Conservation (phyloP, 2,113 vertebrate genomes). For the Panurus biarmicus region DNA sequence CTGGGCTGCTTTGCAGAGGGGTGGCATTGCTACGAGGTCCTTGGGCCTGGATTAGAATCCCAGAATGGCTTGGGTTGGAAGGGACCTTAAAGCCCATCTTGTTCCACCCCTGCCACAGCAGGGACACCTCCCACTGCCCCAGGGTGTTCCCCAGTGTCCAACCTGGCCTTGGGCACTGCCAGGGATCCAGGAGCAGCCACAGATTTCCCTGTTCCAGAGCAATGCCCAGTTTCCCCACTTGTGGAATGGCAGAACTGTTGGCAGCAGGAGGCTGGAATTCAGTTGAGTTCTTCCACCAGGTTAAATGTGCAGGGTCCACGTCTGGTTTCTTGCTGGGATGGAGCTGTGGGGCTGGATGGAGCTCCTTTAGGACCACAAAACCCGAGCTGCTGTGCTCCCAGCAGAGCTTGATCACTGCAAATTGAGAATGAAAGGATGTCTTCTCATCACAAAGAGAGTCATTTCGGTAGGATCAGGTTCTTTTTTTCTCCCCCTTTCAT, state of each 20-base stretch:
- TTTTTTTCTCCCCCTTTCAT: neutral
- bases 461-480: neutral
- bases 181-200: neutral
- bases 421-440: neutral
- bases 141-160: neutral
- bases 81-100: accelerated
- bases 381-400: neutral
- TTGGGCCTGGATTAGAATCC: neutral
- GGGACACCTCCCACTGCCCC: neutral
- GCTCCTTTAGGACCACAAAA: neutral
- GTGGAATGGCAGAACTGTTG: neutral
- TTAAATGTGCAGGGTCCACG: accelerated
- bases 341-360: neutral
- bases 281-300: accelerated
- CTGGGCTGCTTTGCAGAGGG: neutral
- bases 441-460: neutral
- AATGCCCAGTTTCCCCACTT: accelerated
- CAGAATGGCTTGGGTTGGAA: neutral
- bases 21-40: accelerated
- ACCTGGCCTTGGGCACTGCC: neutral
- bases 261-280: accelerated
- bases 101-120: neutral
- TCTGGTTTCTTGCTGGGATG: neutral
- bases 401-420: neutral
- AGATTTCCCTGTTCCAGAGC: neutral